A percentile compares a stretch with the other conserved stretches of the same genome.
These are phyloP conservation scores for Mesembrinibis cayennensis DNA, from an alignment of 2,113 vertebrate genomes.

Conservation along the genomic window DNA sequence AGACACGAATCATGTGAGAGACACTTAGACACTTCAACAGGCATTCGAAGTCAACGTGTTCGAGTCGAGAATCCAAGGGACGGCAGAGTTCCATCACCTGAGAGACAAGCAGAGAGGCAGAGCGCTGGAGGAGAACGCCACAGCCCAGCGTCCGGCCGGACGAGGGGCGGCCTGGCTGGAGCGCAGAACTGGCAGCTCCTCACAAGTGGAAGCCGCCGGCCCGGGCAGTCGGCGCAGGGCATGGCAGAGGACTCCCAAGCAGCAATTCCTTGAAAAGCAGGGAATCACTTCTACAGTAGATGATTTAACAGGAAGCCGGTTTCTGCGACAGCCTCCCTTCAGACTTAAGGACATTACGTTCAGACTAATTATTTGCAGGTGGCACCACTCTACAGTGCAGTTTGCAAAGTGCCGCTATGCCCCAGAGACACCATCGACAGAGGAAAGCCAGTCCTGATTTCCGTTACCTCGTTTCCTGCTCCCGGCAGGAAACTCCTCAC, in stretches of 20 bases:
- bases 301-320: background rate
- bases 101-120: background rate
- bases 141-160: accelerated
- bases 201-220: accelerated
- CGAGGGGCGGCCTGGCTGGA: background rate
- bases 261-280: background rate
- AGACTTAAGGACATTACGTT: background rate
- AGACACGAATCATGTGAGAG: constrained; percentile 83
- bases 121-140: background rate
- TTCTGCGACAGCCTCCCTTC: background rate
- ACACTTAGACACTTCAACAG: constrained; percentile 89
- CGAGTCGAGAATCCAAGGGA: constrained; percentile 90
- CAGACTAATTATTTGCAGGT: background rate
- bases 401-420: background rate
- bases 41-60: constrained; percentile 95
- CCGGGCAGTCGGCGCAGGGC: background rate
- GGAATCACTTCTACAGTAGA: background rate
- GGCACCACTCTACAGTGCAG: background rate
- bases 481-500: constrained; percentile 95
- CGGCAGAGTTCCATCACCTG: constrained; percentile 93
- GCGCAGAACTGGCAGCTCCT: background rate
- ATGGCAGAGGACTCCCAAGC: background rate
- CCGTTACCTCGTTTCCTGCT: constrained; percentile 86
- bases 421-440: accelerated
- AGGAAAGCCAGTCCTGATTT: background rate